phyloP scores from a whole-genome alignment of 2,888 invertebrate species.

The Crioceris asparagi region DNA sequence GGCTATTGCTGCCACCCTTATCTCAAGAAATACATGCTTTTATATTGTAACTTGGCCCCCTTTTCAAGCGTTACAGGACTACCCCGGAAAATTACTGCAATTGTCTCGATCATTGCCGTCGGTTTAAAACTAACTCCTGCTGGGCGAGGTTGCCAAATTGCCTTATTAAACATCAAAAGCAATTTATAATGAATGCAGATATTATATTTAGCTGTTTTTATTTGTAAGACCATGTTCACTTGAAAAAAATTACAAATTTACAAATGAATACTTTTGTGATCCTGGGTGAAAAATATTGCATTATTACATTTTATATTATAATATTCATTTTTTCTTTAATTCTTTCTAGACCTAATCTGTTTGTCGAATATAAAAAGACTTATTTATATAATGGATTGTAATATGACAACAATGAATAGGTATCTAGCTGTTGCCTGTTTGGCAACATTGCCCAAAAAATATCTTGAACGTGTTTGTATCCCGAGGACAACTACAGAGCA shows the following conservation, averaged over 20 bases:
- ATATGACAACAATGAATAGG: not conserved
- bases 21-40: slow-evolving; percentile 16
- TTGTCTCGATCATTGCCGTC: slow-evolving; percentile 38
- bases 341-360: no score
- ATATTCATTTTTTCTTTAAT: no score
- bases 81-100: slow-evolving; percentile 36
- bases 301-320: no score
- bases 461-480: slow-evolving; percentile 8
- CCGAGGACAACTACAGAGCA: slow-evolving; percentile 8
- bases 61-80: slow-evolving; percentile 3
- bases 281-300: no score
- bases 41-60: slow-evolving; percentile 11
- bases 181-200: no score
- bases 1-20: slow-evolving; percentile 28
- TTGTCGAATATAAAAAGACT: no score
- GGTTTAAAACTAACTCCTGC: slow-evolving; percentile 28
- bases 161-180: no score
- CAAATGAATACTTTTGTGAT: no score
- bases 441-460: slow-evolving; percentile 9
- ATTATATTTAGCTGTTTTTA: no score
- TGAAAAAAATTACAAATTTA: no score
- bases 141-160: slow-evolving; percentile 12
- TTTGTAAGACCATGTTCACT: no score
- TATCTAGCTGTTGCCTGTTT: not conserved
- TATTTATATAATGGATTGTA: no score